Conservation (phyloP, 2,113 vertebrate genomes). For the Tonatia bakeri region DNA sequence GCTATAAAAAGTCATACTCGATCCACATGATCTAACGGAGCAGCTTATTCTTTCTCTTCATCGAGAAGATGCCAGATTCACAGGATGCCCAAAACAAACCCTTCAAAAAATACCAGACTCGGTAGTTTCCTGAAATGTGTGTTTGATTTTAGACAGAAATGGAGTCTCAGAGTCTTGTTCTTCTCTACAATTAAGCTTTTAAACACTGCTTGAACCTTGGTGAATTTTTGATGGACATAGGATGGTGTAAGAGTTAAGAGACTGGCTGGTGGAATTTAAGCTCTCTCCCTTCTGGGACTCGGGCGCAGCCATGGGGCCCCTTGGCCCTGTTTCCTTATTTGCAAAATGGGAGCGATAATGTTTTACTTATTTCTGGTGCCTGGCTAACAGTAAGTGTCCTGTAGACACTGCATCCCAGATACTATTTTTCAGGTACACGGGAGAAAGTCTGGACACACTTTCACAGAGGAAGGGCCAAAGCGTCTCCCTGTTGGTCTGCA, state of each 20-base stretch:
- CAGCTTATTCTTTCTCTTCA: background rate
- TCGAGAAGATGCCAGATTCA: background rate
- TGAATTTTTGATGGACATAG: no score
- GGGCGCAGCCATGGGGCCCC: fast-evolving
- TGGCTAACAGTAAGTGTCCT: background rate
- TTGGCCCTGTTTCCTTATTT: background rate
- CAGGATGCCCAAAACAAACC: background rate
- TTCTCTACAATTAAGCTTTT: background rate
- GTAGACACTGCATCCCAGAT: background rate
- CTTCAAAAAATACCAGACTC: background rate
- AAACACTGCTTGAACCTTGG: background rate
- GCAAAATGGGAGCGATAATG: background rate
- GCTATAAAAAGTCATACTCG: background rate
- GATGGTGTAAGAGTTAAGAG: background rate
- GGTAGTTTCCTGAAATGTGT: background rate
- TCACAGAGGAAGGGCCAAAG: background rate
- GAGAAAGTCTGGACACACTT: background rate
- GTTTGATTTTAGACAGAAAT: background rate
- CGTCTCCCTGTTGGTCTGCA: background rate
- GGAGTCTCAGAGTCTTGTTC: background rate
- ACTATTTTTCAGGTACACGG: background rate
- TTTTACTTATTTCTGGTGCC: fast-evolving
- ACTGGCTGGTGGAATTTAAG: background rate
- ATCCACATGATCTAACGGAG: background rate
- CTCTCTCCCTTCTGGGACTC: background rate